These are phyloP conservation scores for Rosalia funebris DNA, from an alignment of 2,888 invertebrate species.

Conservation along the genomic window DNA sequence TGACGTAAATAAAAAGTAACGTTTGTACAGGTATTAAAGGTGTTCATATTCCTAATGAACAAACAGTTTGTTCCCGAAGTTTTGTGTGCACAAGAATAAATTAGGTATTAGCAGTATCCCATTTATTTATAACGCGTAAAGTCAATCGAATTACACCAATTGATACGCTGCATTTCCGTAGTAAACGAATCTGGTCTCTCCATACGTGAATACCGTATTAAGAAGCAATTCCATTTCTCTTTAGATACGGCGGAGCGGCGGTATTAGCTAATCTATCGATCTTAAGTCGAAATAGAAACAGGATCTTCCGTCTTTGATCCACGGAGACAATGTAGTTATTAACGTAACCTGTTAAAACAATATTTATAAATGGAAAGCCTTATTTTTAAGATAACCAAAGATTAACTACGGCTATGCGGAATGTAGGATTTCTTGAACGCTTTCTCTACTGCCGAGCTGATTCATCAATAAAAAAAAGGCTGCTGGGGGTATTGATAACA, in stretches of 20 bases:
- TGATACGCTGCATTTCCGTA: no score
- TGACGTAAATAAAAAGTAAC: no score
- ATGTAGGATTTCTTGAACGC: conserved; percentile 14
- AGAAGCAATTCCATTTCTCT: conserved; percentile 27
- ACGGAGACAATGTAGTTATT: conserved; percentile 24
- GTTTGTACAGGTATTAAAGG: no score
- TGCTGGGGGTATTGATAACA: not conserved
- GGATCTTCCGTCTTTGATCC: conserved; percentile 2
- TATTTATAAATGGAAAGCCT: conserved; percentile 28
- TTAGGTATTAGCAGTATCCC: no score
- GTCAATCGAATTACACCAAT: no score
- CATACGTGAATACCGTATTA: conserved; percentile 2
- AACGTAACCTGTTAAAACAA: conserved; percentile 27
- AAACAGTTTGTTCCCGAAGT: no score
- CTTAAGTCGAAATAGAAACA: conserved; percentile 29
- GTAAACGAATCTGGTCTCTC: not conserved
- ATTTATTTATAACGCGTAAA: no score
- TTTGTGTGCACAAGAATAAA: no score
- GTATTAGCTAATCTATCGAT: conserved; percentile 27
- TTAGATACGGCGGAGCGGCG: conserved; percentile 11
- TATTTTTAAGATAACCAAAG: conserved; percentile 8
- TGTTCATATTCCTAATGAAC: no score
- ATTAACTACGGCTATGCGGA: conserved; percentile 16
- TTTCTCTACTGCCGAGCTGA: conserved; percentile 24
- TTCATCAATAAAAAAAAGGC: conserved; percentile 15